These are phyloP conservation scores for Bergia puertoricense DNA, from an alignment of 92 coral and sea anemone genomes.

Conservation along the genomic window DNA sequence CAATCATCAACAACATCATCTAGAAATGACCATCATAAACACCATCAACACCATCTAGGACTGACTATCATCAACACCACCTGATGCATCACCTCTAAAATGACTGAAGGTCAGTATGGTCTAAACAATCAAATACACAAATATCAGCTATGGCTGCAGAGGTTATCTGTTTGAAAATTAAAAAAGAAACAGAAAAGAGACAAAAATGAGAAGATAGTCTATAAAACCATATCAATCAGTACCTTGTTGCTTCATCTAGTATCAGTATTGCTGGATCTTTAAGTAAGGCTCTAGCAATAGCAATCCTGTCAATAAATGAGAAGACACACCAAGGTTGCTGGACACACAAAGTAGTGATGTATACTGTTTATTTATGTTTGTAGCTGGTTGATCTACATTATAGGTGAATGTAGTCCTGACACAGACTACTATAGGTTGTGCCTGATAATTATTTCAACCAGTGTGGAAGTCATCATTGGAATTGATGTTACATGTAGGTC, in stretches of 20 bases:
- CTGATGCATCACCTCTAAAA: not conserved
- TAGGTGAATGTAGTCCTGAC: too few species aligned
- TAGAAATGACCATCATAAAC: not conserved
- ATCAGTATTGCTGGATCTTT: constrained; percentile 94
- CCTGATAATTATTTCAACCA: too few species aligned
- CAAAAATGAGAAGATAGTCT: not conserved
- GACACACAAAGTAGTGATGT: not conserved
- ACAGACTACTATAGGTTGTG: too few species aligned
- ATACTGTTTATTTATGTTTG: too few species aligned
- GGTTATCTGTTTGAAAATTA: not conserved
- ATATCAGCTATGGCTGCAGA: not conserved
- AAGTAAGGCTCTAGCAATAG: constrained; percentile 93
- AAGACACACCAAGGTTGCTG: not conserved
- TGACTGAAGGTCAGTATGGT: not conserved
- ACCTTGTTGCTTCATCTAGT: constrained; percentile 99
- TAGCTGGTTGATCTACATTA: too few species aligned
- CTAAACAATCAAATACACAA: not conserved
- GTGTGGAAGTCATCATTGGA: too few species aligned
- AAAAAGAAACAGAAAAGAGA: not conserved
- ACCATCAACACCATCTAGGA: not conserved
- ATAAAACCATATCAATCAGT: not conserved
- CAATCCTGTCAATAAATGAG: constrained; percentile 63
- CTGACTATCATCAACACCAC: not conserved
- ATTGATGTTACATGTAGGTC: too few species aligned
- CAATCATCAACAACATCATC: not conserved